Evolutionary conservation across 2,797 vertebrate species (phyloP).

Genomic region (Macroramphosus scolopax): DNA sequence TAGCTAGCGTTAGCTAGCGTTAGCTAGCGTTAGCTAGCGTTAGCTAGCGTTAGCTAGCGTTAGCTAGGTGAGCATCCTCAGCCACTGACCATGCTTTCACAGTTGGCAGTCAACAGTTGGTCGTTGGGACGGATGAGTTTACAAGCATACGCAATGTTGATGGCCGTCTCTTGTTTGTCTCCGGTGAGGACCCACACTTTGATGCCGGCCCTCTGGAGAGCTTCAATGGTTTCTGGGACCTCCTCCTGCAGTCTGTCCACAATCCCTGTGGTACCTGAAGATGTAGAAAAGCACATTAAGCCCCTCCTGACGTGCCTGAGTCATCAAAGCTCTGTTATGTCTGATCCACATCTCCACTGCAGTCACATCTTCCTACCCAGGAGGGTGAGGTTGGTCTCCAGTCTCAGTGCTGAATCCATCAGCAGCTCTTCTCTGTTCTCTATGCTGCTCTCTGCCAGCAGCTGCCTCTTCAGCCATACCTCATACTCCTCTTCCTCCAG

Average conservation of each 20-base stretch:
- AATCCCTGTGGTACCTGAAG: conserved; percentile 89
- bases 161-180: conserved; percentile 94
- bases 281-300: conserved; percentile 4
- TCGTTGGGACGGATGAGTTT: conserved; percentile 83
- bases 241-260: conserved; percentile 93
- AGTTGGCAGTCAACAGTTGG: conserved; percentile 82
- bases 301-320: too few relatives aligned
- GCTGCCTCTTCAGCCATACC: conserved; percentile 84
- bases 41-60: too few relatives aligned
- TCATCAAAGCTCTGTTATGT: too few relatives aligned
- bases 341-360: too few relatives aligned
- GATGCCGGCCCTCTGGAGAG: conserved; percentile 87
- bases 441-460: conserved; percentile 90
- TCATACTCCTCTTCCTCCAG: conserved; percentile 86
- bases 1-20: too few relatives aligned
- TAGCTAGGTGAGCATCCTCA: too few relatives aligned
- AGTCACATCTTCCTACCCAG: conserved; percentile 74
- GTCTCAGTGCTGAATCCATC: conserved; percentile 82
- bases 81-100: too few relatives aligned
- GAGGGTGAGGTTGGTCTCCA: conserved; percentile 88
- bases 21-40: too few relatives aligned
- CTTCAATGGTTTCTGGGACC: conserved; percentile 89
- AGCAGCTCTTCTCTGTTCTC: conserved; percentile 89
- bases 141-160: conserved; percentile 91
- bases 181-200: conserved; percentile 96